These are phyloP conservation scores for Fragum sueziense DNA, from an alignment of 2,888 invertebrate genomes.

Conservation along the genomic window DNA sequence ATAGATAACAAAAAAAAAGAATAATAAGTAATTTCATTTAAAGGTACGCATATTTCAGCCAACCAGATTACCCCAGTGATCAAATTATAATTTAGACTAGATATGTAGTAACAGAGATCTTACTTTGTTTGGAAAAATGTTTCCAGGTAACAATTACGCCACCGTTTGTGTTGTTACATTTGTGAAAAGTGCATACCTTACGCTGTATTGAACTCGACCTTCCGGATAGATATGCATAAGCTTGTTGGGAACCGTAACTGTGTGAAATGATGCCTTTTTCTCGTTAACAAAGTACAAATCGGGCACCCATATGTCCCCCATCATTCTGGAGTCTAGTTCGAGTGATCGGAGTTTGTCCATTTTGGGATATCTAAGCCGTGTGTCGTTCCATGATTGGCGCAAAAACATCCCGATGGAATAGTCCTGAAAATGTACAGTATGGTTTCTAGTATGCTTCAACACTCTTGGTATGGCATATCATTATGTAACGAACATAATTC, in stretches of 20 bases:
- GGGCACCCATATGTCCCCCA: conserved; percentile 76
- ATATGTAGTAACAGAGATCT: no score
- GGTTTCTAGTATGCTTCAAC: background rate
- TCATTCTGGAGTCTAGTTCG: conserved; percentile 74
- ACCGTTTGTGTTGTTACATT: no score
- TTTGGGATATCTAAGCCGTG: conserved; percentile 62
- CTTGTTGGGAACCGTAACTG: conserved; percentile 77
- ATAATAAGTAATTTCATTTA: no score
- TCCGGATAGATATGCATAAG: conserved; percentile 75
- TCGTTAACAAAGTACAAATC: conserved; percentile 78
- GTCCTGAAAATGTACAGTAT: conserved; percentile 59
- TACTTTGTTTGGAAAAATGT: no score
- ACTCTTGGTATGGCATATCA: background rate
- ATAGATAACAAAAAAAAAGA: no score
- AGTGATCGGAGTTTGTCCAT: conserved; percentile 62
- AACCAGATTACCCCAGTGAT: no score
- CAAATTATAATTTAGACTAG: no score
- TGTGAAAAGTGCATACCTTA: no score
- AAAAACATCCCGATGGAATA: conserved; percentile 72
- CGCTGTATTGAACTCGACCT: conserved; percentile 71
- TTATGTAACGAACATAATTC: background rate
- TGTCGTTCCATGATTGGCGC: conserved; percentile 72
- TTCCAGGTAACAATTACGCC: no score
- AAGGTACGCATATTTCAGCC: no score
- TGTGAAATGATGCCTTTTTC: conserved; percentile 74